These are phyloP conservation scores for Hypothenemus hampei DNA, from an alignment of 1,140 invertebrate genomes.

Conservation along the genomic window DNA sequence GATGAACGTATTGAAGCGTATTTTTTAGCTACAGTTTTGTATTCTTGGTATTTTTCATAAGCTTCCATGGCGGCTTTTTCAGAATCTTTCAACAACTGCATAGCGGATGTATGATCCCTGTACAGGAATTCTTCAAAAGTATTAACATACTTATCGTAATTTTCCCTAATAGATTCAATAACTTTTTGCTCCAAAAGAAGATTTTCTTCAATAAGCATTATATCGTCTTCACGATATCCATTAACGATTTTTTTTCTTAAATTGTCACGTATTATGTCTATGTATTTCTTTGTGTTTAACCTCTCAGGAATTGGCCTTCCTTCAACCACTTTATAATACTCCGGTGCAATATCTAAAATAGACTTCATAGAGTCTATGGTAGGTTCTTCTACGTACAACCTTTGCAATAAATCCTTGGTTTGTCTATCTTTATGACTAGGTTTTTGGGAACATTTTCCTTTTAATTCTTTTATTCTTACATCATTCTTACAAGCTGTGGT, in stretches of 20 bases:
- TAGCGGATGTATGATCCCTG: constrained; percentile 56
- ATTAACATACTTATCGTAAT: constrained; percentile 52
- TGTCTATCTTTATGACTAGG: constrained; percentile 32
- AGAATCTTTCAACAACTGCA: constrained; percentile 51
- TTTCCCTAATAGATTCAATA: constrained; percentile 51
- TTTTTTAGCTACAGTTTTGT: constrained; percentile 49
- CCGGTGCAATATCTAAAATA: constrained; percentile 56
- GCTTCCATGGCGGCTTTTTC: constrained; percentile 50
- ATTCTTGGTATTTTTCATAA: constrained; percentile 48
- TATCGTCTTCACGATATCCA: constrained; percentile 56
- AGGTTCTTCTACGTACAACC: constrained; percentile 39
- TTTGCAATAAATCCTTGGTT: constrained; percentile 40
- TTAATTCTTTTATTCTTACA: constrained; percentile 34
- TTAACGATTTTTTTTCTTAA: constrained; percentile 52
- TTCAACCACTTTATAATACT: constrained; percentile 55
- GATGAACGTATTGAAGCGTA: constrained; percentile 51
- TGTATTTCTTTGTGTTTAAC: constrained; percentile 51
- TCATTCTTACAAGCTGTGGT: constrained; percentile 39
- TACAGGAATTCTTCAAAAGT: constrained; percentile 60
- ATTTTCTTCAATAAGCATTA: constrained; percentile 55
- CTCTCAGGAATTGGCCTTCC: constrained; percentile 47
- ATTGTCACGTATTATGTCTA: constrained; percentile 53
- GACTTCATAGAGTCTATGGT: constrained; percentile 42
- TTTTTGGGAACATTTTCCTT: constrained; percentile 35
- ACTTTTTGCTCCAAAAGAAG: constrained; percentile 53